Base-by-base conservation (phyloP, 2,113 vertebrate species). In the Myanophis thanlyinensis region DNA sequence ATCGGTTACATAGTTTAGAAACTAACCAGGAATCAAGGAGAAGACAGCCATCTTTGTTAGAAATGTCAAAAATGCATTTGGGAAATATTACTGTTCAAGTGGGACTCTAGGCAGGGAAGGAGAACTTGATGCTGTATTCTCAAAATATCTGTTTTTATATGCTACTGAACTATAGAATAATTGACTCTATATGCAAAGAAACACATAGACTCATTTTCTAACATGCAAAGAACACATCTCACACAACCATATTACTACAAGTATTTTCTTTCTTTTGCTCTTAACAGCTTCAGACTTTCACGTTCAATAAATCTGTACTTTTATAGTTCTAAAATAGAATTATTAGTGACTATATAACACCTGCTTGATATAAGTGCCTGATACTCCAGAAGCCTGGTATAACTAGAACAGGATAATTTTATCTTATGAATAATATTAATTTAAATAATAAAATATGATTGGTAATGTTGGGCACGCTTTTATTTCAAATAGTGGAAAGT, bases 401-500 rank as follows among this genome's bases (percentile, higher is more conserved):
- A 10, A 12, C 88, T 1, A 30, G 5, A 90, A 89, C 44, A 20
- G 85, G 62, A 49, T 52, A 27, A 0, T 20, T 1, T 67, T 90
- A 54, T 53, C 3, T 46, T 89, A 89, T 89, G 8, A 90, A 86
- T 92, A 92, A 40, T n/a, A 54, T 46, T 54, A 87, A 87, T 7
- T 56, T 47, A 88, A 94, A 93, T 20, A 0, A 54, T 2, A 85
- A 27, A 80, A 46, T 0, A 67, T 40, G 67, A 48, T 89, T 59
- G 3, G 86, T 92, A 92, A 56, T 85, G 25, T 0, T 87, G 3
- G 4, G 27, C 35, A 91, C 7, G 54, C 27, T 15, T 7, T 56
- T 48, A 89, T 89, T 93, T 88, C 85, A 93, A 93, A 92, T 73
- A 40, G 0, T 10, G 84, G 44, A 91, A 94, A 90, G 22, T 54